Percentiles rank a stretch among this genome's conserved stretches.
These are phyloP conservation scores for Decapterus maruadsi DNA, from an alignment of 2,797 vertebrate genomes.

Conservation along the genomic window DNA sequence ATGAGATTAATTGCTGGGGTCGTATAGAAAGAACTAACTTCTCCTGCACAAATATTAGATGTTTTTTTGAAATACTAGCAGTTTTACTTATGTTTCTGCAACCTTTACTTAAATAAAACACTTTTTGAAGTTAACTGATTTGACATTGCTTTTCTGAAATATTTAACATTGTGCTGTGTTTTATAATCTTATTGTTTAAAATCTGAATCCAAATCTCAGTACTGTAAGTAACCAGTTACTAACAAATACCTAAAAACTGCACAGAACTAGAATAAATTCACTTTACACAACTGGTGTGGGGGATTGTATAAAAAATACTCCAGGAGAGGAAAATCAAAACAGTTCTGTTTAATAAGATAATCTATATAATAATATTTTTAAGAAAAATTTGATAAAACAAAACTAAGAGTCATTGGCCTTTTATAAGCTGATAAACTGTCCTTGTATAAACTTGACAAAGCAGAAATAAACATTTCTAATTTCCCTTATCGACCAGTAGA, in stretches of 20 bases:
- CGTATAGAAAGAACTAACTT: no score
- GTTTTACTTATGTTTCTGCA: neutral
- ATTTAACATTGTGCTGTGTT: neutral
- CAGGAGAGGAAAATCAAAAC: neutral
- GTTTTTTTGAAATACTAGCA: neutral
- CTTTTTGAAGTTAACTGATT: no score
- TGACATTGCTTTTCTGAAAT: no score
- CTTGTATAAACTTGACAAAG: neutral
- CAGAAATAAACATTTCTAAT: neutral
- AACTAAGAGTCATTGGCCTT: neutral
- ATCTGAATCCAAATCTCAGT: neutral
- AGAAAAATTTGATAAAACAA: no score
- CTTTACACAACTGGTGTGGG: neutral
- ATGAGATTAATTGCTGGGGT: no score
- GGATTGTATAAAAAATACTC: neutral
- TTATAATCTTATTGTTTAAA: neutral
- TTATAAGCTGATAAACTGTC: neutral
- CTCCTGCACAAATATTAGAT: no score
- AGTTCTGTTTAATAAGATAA: neutral
- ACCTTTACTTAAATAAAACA: no score
- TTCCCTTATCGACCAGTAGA: neutral
- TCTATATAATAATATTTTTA: no score
- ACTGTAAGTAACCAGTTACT: neutral
- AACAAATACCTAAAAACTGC: neutral
- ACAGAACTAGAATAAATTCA: neutral